phyloP scores from a whole-genome alignment of 92 coral and sea anemone genomes.

The Palythoa grandiflora region DNA sequence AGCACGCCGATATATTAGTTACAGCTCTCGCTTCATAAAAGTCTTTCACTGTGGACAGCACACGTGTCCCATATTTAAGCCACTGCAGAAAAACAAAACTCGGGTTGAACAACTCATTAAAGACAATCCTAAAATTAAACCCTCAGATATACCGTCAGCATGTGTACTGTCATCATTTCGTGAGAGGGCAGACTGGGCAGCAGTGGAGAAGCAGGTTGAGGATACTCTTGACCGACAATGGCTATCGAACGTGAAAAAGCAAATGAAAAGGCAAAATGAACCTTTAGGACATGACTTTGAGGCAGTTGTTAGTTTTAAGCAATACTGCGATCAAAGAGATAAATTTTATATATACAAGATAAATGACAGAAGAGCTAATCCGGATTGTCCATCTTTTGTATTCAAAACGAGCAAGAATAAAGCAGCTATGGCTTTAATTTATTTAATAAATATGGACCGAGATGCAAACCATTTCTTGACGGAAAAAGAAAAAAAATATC shows the following conservation, averaged over 20 bases:
- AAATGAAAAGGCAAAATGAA: constrained; percentile 56
- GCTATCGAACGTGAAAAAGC: constrained; percentile 61
- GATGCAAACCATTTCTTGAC: constrained; percentile 64
- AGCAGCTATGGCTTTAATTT: constrained; percentile 31
- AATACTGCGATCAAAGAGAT: constrained; percentile 39
- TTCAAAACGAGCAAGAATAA: constrained; percentile 33
- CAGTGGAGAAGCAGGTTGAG: constrained; percentile 58
- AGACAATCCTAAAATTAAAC: constrained; percentile 69
- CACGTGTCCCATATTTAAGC: constrained; percentile 57
- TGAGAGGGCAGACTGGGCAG: constrained; percentile 48
- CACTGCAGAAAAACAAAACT: constrained; percentile 32
- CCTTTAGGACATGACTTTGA: constrained; percentile 57
- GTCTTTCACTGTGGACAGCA: constrained; percentile 65
- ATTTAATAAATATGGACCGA: constrained; percentile 65
- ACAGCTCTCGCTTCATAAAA: constrained; percentile 14
- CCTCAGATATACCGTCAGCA: constrained; percentile 62
- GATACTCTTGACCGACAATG: constrained; percentile 54
- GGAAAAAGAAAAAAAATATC: constrained; percentile 59
- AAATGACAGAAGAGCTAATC: constrained; percentile 50
- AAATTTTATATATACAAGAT: constrained; percentile 41
- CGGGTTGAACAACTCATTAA: constrained; percentile 42
- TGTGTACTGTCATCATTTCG: constrained; percentile 52
- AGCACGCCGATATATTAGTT: constrained; percentile 61
- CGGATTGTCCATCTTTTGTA: constrained; percentile 48
- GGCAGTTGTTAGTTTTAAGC: constrained; percentile 52